phyloP scores from a whole-genome alignment of 2,113 vertebrate species.

The Prochilodus magdalenae region DNA sequence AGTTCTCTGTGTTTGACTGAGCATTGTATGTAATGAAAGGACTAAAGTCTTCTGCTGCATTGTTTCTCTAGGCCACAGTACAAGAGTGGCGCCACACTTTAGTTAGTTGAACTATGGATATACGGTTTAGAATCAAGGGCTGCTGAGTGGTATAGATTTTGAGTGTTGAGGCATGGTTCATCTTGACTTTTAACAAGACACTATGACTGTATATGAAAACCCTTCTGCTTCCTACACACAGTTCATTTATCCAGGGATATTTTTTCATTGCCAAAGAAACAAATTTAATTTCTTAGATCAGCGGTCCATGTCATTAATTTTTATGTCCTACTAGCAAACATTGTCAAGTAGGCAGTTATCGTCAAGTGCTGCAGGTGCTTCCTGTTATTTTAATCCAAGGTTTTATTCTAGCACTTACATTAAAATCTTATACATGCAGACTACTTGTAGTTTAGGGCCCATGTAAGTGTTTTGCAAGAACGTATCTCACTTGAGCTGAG shows the following conservation, averaged over 20 bases:
- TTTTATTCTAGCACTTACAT: background rate
- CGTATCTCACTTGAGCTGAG: background rate
- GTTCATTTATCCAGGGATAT: background rate
- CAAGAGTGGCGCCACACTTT: background rate
- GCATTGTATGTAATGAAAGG: no score
- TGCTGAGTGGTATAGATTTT: background rate
- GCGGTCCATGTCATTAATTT: constrained; percentile 10
- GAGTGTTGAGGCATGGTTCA: background rate
- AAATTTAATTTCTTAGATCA: constrained; percentile 22
- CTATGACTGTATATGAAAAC: constrained; percentile 4
- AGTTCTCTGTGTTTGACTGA: no score
- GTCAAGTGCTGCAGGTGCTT: background rate
- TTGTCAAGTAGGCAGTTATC: background rate
- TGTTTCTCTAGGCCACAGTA: background rate
- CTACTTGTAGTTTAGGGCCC: background rate
- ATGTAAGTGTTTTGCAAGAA: background rate
- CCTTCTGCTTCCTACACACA: background rate
- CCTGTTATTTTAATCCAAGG: constrained; percentile 24
- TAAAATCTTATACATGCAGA: background rate
- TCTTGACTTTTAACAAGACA: constrained; percentile 22
- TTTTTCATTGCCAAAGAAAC: constrained; percentile 4
- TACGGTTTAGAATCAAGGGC: background rate
- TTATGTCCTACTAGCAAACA: constrained; percentile 7
- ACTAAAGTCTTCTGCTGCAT: background rate
- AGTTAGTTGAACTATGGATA: background rate